Evolutionary conservation across 1,140 invertebrate genomes (phyloP).

Genomic region (Drosophila pseudoobscura): DNA sequence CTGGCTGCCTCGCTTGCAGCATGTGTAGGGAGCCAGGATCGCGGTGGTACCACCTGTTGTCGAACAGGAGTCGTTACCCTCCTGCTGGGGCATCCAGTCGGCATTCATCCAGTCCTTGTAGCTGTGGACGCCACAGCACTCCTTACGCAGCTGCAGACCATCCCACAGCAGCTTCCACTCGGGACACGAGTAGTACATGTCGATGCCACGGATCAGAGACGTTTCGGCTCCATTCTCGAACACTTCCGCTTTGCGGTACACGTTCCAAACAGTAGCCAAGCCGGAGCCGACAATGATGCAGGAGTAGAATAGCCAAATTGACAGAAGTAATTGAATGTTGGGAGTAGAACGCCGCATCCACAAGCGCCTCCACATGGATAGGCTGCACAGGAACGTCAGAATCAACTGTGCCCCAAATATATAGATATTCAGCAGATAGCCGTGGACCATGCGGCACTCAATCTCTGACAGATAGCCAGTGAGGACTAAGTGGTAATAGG

Average conservation of each 20-base stretch:
- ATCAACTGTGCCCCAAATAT: constrained; percentile 59
- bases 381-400: constrained; percentile 61
- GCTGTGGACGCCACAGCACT: constrained; percentile 73
- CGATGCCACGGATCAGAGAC: constrained; percentile 66
- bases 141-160: constrained; percentile 59
- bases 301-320: constrained; percentile 70
- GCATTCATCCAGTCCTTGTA: constrained; percentile 79
- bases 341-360: constrained; percentile 68
- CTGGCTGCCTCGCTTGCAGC: constrained; percentile 46
- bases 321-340: constrained; percentile 61
- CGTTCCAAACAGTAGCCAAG: constrained; percentile 54
- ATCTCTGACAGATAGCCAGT: constrained; percentile 53
- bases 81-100: constrained; percentile 67
- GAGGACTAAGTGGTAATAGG: constrained; percentile 58
- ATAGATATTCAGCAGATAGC: constrained; percentile 61
- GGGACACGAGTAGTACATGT: constrained; percentile 72
- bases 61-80: constrained; percentile 3
- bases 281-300: constrained; percentile 67
- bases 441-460: constrained; percentile 49
- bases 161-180: constrained; percentile 81
- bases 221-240: constrained; percentile 54
- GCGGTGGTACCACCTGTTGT: not conserved
- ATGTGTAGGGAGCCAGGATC: constrained; percentile 67
- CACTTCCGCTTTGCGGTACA: constrained; percentile 46
- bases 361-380: constrained; percentile 65